Percentiles rank a stretch among this genome's conserved stretches.
These are phyloP conservation scores for Unio delphinus DNA, from an alignment of 2,888 invertebrate species.

Conservation along the genomic window DNA sequence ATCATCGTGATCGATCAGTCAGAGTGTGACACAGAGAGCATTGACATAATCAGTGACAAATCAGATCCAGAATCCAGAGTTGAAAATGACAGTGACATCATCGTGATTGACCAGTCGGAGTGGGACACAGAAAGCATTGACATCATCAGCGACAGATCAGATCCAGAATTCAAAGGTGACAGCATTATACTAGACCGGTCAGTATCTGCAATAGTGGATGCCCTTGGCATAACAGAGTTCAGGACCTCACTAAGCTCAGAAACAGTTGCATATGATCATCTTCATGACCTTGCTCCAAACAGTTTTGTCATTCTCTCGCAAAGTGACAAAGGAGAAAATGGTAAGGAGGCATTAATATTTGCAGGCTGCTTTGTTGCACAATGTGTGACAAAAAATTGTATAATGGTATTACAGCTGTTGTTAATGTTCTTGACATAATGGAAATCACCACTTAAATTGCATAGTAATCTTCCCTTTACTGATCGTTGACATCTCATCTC, in stretches of 20 bases:
- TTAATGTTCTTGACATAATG: too few species aligned
- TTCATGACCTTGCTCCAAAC: constrained; percentile 1
- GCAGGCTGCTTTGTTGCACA: too few species aligned
- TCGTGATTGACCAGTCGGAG: constrained; percentile 23
- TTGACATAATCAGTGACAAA: neutral
- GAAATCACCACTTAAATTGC: too few species aligned
- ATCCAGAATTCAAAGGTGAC: neutral
- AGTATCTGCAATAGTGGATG: constrained; percentile 1
- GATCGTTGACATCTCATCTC: too few species aligned
- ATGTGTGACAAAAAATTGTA: too few species aligned
- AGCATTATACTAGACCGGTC: constrained; percentile 6
- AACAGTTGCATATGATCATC: constrained; percentile 2
- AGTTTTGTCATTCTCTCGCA: too few species aligned
- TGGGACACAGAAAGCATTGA: constrained; percentile 16
- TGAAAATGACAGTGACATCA: constrained; percentile 31
- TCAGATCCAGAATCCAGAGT: neutral
- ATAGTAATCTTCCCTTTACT: too few species aligned
- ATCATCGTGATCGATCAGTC: neutral
- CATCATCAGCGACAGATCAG: constrained; percentile 6
- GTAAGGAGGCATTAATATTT: too few species aligned
- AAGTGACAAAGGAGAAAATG: too few species aligned
- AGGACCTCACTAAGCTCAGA: neutral
- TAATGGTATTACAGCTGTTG: too few species aligned
- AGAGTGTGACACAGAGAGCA: constrained; percentile 2
- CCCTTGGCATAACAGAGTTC: constrained; percentile 14